These are phyloP conservation scores for Brienomyrus brachyistius DNA, from an alignment of 2,113 vertebrate species.

Conservation along the genomic window DNA sequence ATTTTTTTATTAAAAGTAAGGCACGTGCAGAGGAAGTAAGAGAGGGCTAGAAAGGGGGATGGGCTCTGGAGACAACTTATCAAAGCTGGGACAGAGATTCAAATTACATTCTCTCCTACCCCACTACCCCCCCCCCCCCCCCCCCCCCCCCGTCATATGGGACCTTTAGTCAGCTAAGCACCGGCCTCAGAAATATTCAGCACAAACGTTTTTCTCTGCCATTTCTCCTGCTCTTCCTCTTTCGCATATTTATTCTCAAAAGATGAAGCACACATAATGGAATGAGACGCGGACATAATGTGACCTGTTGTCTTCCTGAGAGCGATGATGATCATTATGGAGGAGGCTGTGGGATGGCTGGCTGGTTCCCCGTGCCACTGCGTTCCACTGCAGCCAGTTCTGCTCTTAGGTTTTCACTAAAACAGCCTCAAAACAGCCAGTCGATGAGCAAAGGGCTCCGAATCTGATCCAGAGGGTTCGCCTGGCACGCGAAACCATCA, in stretches of 20 bases:
- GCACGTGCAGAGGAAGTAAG: conserved; percentile 36
- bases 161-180: conserved; percentile 57
- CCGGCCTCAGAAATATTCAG: conserved; percentile 21
- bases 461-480: neutral
- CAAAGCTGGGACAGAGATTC: conserved; percentile 64
- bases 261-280: neutral
- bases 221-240: conserved; percentile 1
- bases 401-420: neutral
- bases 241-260: conserved; percentile 12
- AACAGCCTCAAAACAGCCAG: neutral
- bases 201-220: conserved; percentile 23
- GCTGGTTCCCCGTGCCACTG: neutral
- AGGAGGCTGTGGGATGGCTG: neutral
- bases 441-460: neutral
- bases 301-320: neutral
- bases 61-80: conserved; percentile 58
- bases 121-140: conserved; percentile 31
- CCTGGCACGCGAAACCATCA: neutral
- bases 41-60: conserved; percentile 37
- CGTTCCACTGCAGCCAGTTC: neutral
- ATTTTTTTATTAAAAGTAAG: conserved; percentile 32
- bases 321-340: neutral
- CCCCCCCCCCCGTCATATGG: conserved; percentile 43
- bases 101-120: conserved; percentile 54
- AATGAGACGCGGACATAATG: neutral